phyloP scores from a whole-genome alignment of 2,888 invertebrate species.

The Chirona hameri region DNA sequence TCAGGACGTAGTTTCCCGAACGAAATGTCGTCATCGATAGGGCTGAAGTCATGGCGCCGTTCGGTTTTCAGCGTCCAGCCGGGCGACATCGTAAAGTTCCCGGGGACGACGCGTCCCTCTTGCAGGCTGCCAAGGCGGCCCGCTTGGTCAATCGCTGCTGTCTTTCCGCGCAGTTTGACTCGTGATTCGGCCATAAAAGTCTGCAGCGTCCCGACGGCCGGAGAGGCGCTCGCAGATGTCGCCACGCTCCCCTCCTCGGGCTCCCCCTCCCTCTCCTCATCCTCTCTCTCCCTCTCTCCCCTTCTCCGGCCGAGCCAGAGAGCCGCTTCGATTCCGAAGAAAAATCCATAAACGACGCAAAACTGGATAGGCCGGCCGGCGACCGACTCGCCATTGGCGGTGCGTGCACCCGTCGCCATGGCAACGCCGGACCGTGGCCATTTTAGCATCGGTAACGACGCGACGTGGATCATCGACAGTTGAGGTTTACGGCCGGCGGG shows the following conservation, averaged over 20 bases:
- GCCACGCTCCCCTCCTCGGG: not conserved
- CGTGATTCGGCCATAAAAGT: not conserved
- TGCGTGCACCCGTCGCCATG: slow-evolving; percentile 13
- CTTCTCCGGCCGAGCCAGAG: not conserved
- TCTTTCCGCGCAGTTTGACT: slow-evolving; percentile 1
- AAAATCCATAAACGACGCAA: slow-evolving; percentile 26
- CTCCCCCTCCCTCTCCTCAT: not conserved
- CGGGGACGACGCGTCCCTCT: too few relatives aligned
- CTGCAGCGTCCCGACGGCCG: not conserved
- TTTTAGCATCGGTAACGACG: slow-evolving; percentile 26
- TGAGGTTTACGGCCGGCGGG: slow-evolving; percentile 13
- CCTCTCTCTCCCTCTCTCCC: not conserved
- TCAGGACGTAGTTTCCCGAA: too few relatives aligned
- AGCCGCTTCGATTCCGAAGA: slow-evolving; percentile 11
- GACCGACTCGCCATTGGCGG: not conserved
- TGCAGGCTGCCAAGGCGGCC: not conserved
- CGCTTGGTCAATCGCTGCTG: not conserved
- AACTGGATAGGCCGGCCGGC: not conserved
- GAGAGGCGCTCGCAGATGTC: not conserved
- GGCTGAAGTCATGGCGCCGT: too few relatives aligned
- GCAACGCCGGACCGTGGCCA: slow-evolving; percentile 29
- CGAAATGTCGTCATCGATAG: too few relatives aligned
- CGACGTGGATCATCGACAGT: slow-evolving; percentile 23
- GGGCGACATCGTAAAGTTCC: too few relatives aligned
- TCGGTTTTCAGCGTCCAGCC: too few relatives aligned